Conservation (phyloP, 2,113 vertebrate genomes). For the Scatophagus argus region DNA sequence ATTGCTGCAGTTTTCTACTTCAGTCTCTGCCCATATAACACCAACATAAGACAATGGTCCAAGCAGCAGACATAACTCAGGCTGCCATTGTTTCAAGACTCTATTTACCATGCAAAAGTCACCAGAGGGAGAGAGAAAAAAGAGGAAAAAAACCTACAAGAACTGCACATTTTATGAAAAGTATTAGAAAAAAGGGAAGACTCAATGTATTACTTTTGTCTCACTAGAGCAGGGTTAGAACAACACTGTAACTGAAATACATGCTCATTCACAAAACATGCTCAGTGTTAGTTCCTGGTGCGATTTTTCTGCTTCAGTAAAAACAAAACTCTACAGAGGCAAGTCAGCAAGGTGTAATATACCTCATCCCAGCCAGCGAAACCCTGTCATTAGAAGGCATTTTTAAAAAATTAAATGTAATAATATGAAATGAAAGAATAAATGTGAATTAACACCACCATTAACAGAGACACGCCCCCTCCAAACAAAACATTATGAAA, state of each 20-base stretch:
- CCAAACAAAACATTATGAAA: slow-evolving; percentile 23
- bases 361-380: too few species aligned
- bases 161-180: not conserved
- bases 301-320: not conserved
- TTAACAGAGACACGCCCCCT: not conserved
- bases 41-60: too few species aligned
- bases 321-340: not conserved
- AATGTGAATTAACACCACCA: not conserved
- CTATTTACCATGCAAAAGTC: not conserved
- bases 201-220: too few species aligned
- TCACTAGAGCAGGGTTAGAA: not conserved
- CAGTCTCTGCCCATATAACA: not conserved
- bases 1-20: not conserved
- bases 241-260: not conserved
- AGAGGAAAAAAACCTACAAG: too few species aligned
- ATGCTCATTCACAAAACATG: not conserved
- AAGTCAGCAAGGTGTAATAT: not conserved
- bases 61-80: too few species aligned
- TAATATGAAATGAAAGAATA: not conserved
- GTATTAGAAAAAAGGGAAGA: not conserved
- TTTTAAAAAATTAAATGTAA: not conserved
- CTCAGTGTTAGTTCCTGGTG: not conserved
- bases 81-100: not conserved
- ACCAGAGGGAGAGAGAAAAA: not conserved
- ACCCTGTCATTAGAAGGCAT: too few species aligned